Base-by-base conservation (phyloP, 2,888 invertebrate species). In the Campoplex capitator region DNA sequence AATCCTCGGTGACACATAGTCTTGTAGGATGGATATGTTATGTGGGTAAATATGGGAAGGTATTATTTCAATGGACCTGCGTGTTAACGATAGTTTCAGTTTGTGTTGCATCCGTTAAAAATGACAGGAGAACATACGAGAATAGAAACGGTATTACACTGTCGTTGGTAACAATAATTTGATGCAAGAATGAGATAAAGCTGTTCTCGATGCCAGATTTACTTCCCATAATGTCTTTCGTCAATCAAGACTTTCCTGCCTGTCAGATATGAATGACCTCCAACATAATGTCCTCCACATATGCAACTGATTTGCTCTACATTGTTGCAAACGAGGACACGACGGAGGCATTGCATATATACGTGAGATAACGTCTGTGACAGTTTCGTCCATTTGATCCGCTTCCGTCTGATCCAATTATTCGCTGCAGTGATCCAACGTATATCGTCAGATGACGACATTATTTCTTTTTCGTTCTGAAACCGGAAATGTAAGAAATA, bases 381-480 rank as follows among this genome's bases (percentile, higher is more conserved):
- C 83, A 74, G 86, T 84, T 80, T 80, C 77, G 67, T 77, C 77
- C 76, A 83, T 86, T 83, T 51, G 73, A 77, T 68, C 83, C 83
- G 81, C 65, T 83, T 83, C 75, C 71, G 58, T 58, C 42, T 54
- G 80, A 83, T 83, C 80, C 71, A 80, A 86, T 83, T 86, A 45
- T n/a, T 54, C 78, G 23, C 13, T 54, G 35, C 18, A 51, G 32
- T 67, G 8, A 48, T 48, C 32, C 48, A 16, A 32, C 51, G 58
- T 56, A 23, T 68, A 71, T 65, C 51, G 71, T 23, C 75, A 13
- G 54, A 51, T 71, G 62, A 23, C 23, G 2, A 67, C n/a, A 42
- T 67, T 35, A 56, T 45, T 65, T 51, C 0, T 65, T 65, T 65
- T 65, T 58, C 38, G 18, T 16, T 28, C 28, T 58, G 28, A 13